Conservation (phyloP, 2,797 vertebrate species). For the Streptopelia turtur region DNA sequence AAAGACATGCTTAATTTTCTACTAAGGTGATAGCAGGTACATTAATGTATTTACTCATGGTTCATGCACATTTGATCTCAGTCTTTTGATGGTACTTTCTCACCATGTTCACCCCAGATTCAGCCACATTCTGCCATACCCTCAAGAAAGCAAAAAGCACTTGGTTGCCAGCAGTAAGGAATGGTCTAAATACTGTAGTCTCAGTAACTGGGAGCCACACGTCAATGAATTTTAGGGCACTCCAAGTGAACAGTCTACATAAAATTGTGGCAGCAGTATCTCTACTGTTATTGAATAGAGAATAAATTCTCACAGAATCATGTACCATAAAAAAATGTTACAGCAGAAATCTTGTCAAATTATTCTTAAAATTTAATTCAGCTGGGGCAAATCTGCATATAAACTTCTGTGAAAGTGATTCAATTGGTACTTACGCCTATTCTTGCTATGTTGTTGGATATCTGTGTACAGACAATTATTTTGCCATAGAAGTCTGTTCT, state of each 20-base stretch:
- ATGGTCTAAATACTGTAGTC: background rate
- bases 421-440: background rate
- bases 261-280: background rate
- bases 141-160: background rate
- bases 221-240: background rate
- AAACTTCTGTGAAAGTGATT: background rate
- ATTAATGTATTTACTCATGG: background rate
- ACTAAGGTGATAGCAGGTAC: background rate
- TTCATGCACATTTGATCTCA: background rate
- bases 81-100: background rate
- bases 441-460: background rate
- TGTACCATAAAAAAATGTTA: background rate
- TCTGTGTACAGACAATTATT: background rate
- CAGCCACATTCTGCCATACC: background rate
- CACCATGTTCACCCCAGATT: background rate
- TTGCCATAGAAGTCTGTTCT: background rate
- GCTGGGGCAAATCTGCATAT: background rate
- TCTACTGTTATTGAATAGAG: background rate
- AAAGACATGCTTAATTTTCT: background rate
- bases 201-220: background rate
- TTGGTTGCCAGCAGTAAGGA: background rate
- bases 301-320: background rate
- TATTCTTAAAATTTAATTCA: constrained; percentile 10
- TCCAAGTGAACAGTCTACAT: background rate
- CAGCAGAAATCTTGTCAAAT: background rate